Evolutionary conservation across 2,888 invertebrate genomes (phyloP), one percentile per base, ranked within the genome.

Genomic region (Conistra vaccinii): DNA sequence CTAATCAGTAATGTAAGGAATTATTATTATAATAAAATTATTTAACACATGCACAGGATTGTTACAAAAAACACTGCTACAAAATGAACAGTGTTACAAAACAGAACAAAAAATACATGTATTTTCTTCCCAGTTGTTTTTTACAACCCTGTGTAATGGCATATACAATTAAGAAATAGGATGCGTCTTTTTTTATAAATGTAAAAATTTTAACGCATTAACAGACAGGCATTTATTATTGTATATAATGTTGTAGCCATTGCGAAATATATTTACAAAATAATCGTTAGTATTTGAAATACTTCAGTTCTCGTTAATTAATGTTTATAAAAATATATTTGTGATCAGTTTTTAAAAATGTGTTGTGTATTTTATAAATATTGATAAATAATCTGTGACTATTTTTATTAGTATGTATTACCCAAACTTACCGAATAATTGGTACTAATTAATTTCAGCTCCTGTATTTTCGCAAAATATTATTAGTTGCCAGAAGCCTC

Each of bases 341-440:
- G 45, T 69, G 51, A 80, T 85, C 61, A 48, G 45, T 85, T 80
- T 48, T 83, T n/a, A n/a, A 66, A 66, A 73, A 77, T 85, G 51
- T 20, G 77, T 85, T 83, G 70, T 73, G 63, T 77, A 79, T 77
- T 76, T 70, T 51, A 72, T 39, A 48, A 23, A 48, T 75, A 79
- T 17, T 61, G 35, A 74, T 76, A 70, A 48, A 23, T 72, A 84
- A 79, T 71, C 80, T 80, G 83, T 83, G 84, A 79, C 72, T 29
- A 23, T 48, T 39, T 62, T 20, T 42, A 42, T 53, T 0, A 67
- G 17, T 32, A 14, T 23, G 1, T 32, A 4, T 32, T 48, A n/a
- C 9, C 29, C 17, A 29, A n/a, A 23, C 10, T 5, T n/a, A 32
- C 10, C 5, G 17, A 51, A 53, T 53, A 5, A n/a, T 10, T 10